Evolutionary conservation across 92 coral and sea anemone species (phyloP).

Genomic region (Actinostola sp.): DNA sequence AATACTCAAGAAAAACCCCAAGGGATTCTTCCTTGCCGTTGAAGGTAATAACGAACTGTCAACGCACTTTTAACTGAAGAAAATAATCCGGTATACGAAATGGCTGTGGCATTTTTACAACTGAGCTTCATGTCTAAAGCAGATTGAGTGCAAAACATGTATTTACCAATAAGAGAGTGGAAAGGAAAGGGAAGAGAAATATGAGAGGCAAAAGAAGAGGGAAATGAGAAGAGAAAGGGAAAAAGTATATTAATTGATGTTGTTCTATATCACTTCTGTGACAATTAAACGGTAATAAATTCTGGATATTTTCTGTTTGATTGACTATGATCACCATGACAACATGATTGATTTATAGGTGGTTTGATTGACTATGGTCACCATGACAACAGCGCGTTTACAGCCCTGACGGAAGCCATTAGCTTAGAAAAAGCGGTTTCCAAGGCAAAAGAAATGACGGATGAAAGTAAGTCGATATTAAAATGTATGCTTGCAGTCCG

Average conservation of each 20-base stretch:
- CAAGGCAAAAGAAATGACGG: conserved; percentile 57
- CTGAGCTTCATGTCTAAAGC: no score
- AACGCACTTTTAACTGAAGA: not conserved
- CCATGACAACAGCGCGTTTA: conserved; percentile 67
- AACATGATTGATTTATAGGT: conserved; percentile 37
- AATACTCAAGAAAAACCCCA: conserved; percentile 84
- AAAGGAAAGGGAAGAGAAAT: no score
- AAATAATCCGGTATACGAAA: no score
- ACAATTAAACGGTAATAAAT: not conserved
- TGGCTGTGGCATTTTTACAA: no score
- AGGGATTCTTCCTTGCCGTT: conserved; percentile 82
- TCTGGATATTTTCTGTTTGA: not conserved
- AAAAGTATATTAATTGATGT: no score
- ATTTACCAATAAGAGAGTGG: no score
- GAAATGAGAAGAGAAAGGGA: no score
- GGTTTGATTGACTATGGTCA: conserved; percentile 90
- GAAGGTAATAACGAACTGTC: conserved; percentile 64
- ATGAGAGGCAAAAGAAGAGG: no score
- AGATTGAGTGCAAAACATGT: no score
- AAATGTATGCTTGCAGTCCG: no score
- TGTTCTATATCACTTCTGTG: no score
- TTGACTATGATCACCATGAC: not conserved
- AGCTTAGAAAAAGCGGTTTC: conserved; percentile 68
- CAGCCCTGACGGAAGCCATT: conserved; percentile 71
- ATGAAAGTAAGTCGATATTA: conserved; percentile 51